phyloP scores from a whole-genome alignment of 2,113 vertebrate genomes.

The Progne subis region DNA sequence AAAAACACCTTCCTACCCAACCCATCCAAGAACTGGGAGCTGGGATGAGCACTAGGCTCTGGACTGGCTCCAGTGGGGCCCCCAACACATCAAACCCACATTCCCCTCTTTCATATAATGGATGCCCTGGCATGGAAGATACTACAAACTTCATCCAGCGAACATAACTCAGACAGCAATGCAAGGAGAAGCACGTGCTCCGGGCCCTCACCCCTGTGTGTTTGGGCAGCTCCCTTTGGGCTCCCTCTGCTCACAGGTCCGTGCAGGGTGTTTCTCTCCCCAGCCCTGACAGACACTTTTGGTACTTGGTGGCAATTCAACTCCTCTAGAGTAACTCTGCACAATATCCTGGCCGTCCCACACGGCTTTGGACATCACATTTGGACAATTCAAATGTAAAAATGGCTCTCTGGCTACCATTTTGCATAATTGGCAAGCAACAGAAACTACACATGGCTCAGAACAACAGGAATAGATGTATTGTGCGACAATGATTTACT shows the following conservation, averaged over 20 bases:
- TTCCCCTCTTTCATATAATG: background rate
- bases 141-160: background rate
- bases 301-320: slow-evolving; percentile 63
- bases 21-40: background rate
- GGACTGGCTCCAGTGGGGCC: accelerated
- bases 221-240: background rate
- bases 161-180: background rate
- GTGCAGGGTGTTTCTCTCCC: background rate
- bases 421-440: slow-evolving; percentile 57
- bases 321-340: slow-evolving; percentile 39
- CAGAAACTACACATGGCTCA: slow-evolving; percentile 19
- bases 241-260: background rate
- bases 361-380: slow-evolving; percentile 51
- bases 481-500: slow-evolving; percentile 73
- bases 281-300: slow-evolving; percentile 57
- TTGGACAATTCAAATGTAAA: slow-evolving; percentile 73
- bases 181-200: background rate
- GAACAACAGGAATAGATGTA: slow-evolving; percentile 64
- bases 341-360: slow-evolving; percentile 55
- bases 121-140: background rate
- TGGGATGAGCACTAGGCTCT: background rate
- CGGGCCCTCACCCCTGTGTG: background rate
- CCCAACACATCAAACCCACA: background rate
- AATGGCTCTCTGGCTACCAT: slow-evolving; percentile 66
- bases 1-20: background rate